Percentiles rank a stretch among this genome's conserved stretches.
phyloP scores from a whole-genome alignment of 1,140 invertebrate genomes.

The Panulirus ornatus region DNA sequence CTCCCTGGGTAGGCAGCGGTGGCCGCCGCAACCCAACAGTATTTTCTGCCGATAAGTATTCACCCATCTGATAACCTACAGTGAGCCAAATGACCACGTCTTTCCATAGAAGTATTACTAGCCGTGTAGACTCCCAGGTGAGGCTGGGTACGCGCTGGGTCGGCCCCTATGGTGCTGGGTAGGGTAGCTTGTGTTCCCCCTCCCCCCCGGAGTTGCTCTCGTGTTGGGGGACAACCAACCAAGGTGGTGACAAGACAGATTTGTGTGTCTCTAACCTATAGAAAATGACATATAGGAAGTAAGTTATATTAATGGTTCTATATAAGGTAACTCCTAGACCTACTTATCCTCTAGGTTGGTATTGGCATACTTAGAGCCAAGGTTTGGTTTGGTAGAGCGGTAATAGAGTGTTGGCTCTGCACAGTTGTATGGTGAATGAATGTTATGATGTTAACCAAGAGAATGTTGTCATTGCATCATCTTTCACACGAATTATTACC shows the following conservation, averaged over 20 bases:
- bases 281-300: constrained; percentile 71
- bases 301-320: constrained; percentile 73
- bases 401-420: constrained; percentile 53
- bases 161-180: constrained; percentile 64
- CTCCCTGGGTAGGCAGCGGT: not conserved
- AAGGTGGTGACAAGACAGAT: constrained; percentile 59
- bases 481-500: constrained; percentile 69
- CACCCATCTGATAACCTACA: constrained; percentile 54
- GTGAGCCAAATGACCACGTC: constrained; percentile 62
- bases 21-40: constrained; percentile 61
- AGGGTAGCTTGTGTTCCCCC: constrained; percentile 46
- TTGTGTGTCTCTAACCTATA: constrained; percentile 70
- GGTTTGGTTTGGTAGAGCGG: constrained; percentile 63
- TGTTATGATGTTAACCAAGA: constrained; percentile 49
- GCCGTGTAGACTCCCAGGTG: constrained; percentile 50
- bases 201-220: constrained; percentile 31
- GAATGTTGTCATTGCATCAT: constrained; percentile 52
- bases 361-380: constrained; percentile 67
- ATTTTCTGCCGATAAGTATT: constrained; percentile 64
- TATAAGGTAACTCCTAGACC: constrained; percentile 71
- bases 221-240: constrained; percentile 9
- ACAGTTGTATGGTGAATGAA: constrained; percentile 68
- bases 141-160: constrained; percentile 66
- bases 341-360: constrained; percentile 72
- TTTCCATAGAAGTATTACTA: constrained; percentile 73